Conservation (phyloP, 2,113 vertebrate genomes). For the Thinocorus orbignyianus region DNA sequence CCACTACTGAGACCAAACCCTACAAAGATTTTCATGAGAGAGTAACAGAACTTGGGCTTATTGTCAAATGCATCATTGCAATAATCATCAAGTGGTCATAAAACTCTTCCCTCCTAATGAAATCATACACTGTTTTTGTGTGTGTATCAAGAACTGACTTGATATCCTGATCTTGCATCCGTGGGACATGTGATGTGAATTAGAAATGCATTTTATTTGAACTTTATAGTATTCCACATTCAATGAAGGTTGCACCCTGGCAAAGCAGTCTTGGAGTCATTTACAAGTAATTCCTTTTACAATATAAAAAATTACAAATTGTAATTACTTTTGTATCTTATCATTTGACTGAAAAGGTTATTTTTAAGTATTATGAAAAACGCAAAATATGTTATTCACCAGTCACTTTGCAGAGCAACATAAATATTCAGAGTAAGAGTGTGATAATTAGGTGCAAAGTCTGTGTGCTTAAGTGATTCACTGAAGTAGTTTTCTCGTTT, state of each 20-base stretch:
- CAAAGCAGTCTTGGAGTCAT: not conserved
- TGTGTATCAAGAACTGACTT: not conserved
- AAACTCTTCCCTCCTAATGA: not conserved
- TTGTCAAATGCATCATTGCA: not conserved
- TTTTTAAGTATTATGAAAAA: not conserved
- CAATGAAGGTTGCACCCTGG: not conserved
- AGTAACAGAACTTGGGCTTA: not conserved
- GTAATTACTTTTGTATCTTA: not conserved
- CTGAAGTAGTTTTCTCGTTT: not conserved
- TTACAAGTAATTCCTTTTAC: not conserved
- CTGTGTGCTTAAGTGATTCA: not conserved
- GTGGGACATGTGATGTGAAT: not conserved
- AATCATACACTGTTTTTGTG: not conserved
- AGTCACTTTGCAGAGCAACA: not conserved
- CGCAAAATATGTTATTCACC: not conserved
- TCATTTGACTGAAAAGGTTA: not conserved
- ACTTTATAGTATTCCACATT: not conserved
- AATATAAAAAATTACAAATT: not conserved
- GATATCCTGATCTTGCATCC: not conserved
- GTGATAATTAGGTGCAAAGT: not conserved
- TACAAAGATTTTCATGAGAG: not conserved
- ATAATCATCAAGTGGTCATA: not conserved
- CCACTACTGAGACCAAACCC: not conserved
- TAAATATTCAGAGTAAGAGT: not conserved
- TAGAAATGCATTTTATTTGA: not conserved